Evolutionary conservation across 2,113 vertebrate genomes (phyloP).

Genomic region (Leptobrachium ailaonicum): DNA sequence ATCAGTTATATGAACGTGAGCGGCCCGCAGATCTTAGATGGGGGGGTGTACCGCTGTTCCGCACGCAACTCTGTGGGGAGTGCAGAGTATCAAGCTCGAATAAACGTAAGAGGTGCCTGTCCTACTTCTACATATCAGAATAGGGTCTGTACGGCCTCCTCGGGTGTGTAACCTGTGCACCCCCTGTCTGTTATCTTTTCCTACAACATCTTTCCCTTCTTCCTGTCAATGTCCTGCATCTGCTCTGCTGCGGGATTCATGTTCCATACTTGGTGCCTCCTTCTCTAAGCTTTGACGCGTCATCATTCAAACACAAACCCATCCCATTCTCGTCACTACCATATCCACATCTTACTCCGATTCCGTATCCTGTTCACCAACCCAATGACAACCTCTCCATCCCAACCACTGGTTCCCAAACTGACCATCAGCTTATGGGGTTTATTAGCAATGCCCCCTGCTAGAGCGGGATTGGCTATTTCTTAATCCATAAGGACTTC

Average conservation of each 20-base stretch:
- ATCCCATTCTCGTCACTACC: too few relatives aligned
- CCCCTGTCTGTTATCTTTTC: conserved; percentile 3
- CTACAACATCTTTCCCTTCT: not conserved
- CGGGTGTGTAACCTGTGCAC: conserved; percentile 37
- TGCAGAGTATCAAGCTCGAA: conserved; percentile 99
- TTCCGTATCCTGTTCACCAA: too few relatives aligned
- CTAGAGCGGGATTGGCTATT: too few relatives aligned
- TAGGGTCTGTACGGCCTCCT: conserved; percentile 73
- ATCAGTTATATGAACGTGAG: conserved; percentile 95
- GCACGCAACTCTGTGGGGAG: conserved; percentile 98
- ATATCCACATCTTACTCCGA: not conserved
- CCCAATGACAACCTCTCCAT: too few relatives aligned
- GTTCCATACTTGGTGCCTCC: too few relatives aligned
- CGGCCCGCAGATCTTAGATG: conserved; percentile 92
- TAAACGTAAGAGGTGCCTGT: conserved; percentile 99
- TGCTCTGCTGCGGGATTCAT: too few relatives aligned
- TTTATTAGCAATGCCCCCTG: too few relatives aligned
- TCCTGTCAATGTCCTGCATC: not conserved
- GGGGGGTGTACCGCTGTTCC: conserved; percentile 96
- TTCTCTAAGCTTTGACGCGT: too few relatives aligned
- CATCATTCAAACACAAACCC: too few relatives aligned
- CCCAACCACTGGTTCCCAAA: too few relatives aligned
- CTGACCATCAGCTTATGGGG: too few relatives aligned
- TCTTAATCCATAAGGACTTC: too few relatives aligned
- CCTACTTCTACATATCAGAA: conserved; percentile 99